Evolutionary conservation across 2,797 vertebrate genomes (phyloP), one percentile per base, ranked within the genome.

Genomic region (Schizothorax lantsangensis): DNA sequence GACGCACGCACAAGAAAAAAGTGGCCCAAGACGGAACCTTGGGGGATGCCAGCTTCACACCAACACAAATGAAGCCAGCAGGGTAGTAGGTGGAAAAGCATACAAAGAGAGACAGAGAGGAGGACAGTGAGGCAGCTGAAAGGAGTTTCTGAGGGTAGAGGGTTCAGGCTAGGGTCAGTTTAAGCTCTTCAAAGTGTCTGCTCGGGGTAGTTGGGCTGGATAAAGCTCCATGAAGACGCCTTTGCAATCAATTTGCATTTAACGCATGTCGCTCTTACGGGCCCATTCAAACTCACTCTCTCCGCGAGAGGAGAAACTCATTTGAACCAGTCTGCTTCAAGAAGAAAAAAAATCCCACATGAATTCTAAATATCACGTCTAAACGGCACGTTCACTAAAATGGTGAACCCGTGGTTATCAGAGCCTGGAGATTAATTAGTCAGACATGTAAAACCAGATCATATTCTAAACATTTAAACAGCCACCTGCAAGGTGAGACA

Each of bases 181-280:
- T 79, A 85, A 79, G 77, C 75, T 59, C 66, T 85, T 79, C 26
- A 79, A 79, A 84, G 74, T 57, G 19, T 69, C 75, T 54, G 66
- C 66, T 71, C 1, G 0, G 47, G 66, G 21, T 72, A 72, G 80
- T 82, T 23, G 52, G 47, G 57, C 36, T 57, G 21, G 52, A 85
- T 40, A 85, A 85, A 10, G n/a, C 75, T 79, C 66, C 7, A 9
- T 54, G 36, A 69, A 30, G 4, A 36, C 6, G 49, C 36, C 10
- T 79, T 85, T 85, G 77, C 49, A 79, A 85, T 79, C 75, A 43
- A 71, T 79, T 79, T 69, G 75, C 36, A 79, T 79, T 71, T 54
- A 78, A 49, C 6, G 21, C 10, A 23, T 79, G 64, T 30, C 0
- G 1, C 45, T 78, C 33, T 77, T 43, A n/a, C 4, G 3, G 5